Percentiles rank a stretch among this genome's conserved stretches.
These are phyloP conservation scores for Dusona sp. DNA, from an alignment of 2,888 invertebrate species.

Conservation along the genomic window DNA sequence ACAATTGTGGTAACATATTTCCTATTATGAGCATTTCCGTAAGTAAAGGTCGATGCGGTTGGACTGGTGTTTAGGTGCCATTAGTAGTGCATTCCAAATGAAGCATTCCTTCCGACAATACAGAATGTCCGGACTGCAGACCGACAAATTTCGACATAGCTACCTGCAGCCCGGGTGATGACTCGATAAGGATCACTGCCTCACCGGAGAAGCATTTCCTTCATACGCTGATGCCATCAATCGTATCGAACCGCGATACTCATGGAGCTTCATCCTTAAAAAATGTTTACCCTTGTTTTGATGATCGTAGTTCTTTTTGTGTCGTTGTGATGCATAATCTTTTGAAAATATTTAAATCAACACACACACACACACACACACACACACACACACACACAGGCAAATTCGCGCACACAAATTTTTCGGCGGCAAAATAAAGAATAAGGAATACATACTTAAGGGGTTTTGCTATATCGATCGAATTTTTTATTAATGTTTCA, in stretches of 20 bases:
- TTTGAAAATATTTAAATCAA: neutral
- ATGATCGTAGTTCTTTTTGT: too few species aligned
- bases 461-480: neutral
- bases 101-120: slow-evolving; percentile 27
- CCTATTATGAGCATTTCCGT: neutral
- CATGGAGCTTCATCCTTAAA: neutral
- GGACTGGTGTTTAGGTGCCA: slow-evolving; percentile 5
- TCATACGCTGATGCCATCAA: slow-evolving; percentile 2
- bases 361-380: neutral
- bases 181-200: slow-evolving; percentile 49
- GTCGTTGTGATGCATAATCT: neutral
- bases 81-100: slow-evolving; percentile 1
- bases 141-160: slow-evolving; percentile 17
- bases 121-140: neutral
- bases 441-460: neutral
- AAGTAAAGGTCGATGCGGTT: slow-evolving; percentile 11
- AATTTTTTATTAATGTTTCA: slow-evolving; percentile 41
- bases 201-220: slow-evolving; percentile 32
- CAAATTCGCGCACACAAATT: neutral
- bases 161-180: slow-evolving; percentile 46
- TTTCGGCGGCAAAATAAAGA: neutral
- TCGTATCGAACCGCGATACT: neutral
- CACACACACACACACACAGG: neutral
- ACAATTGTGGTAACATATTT: neutral
- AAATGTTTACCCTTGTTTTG: neutral